Base-by-base conservation (phyloP, 2,113 vertebrate species). In the Leptocoma aspasia region DNA sequence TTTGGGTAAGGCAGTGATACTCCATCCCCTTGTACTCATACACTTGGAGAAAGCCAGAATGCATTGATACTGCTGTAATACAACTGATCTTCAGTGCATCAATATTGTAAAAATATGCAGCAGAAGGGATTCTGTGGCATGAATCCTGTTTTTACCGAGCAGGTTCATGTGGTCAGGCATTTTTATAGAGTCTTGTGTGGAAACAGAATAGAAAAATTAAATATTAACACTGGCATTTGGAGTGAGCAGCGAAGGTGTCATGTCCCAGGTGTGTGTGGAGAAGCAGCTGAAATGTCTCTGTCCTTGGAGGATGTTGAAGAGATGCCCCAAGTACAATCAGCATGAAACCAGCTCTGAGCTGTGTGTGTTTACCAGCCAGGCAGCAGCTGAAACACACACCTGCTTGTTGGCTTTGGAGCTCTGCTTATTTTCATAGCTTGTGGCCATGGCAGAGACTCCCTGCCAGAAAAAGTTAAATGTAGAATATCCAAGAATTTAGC, bases 301-400 rank as follows among this genome's bases (percentile, higher is more conserved):
- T 30, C 60, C 0, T 3, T 63, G 78, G 39, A 75, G 61, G 63
- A 31, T 22, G 45, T 6, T 44, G 61, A 52, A 27, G 85, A 45
- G 66, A 61, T 53, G 66, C 79, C 65, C 6, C 1, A 37, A 44
- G 70, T 53, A 7, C 21, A 17, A 2, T 4, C 41, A 61, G 13
- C 78, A 23, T 0, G 1, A 61, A 57, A 8, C 4, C 84, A 82
- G 45, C 82, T 75, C 56, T 20, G 71, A 90, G 61, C 73, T 90
- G 78, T 28, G 76, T 33, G 41, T 78, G 52, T 93, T 94, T 89
- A 57, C 47, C 77, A 63, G 69, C 5, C 76, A 63, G 59, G 71
- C 45, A 80, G 80, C 89, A 96, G 90, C 90, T 87, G 53, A 39
- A 60, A 57, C 72, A 90, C 88, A 11, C 85, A 95, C 94, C 92